Evolutionary conservation across 2,797 vertebrate species (phyloP), one percentile per base, ranked within the genome.

Genomic region (Adrianichthys oophorus): DNA sequence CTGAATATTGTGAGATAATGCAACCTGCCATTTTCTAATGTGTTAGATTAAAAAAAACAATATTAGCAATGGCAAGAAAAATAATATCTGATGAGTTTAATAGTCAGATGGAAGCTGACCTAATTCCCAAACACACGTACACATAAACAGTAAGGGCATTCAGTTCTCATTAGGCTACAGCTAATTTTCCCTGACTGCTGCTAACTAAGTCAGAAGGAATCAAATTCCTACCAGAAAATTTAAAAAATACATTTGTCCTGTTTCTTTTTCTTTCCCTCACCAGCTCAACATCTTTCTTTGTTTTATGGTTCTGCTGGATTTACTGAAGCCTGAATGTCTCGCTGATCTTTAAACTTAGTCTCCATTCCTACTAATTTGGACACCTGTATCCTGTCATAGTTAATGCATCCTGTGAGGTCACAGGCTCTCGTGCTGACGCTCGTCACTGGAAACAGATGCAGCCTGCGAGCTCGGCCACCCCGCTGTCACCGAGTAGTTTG

Each of bases 371-470:
- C 32, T 37, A 37, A 37, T 37, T 74, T 65, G 58, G 66, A 77
- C 89, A 90, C 85, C 87, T 91, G 90, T 80, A 82, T 92, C 90
- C 89, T 88, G 85, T 72, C 84, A 86, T 80, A 81, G 81, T 84
- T 44, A 61, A 76, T 32, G 59, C 72, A 72, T 87, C 85, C 87
- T 84, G 75, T 84, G 75, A 77, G 73, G 75, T 84, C 74, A 70
- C 8, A 16, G 44, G 56, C 63, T 52, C 62, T 53, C 77, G 59
- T 82, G 72, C 44, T 64, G 72, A 72, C 44, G 58, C 67, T 69
- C 1, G 65, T 70, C 69, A 19, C 54, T 73, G 79, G 81, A 80
- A 82, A 83, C 79, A 76, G 77, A 76, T 72, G 73, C 65, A 69
- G 43, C 55, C 1, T 24, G 53, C 1, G 19, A 21, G 32, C 32